Evolutionary conservation across 2,797 vertebrate genomes (phyloP).

Genomic region (Iguana delicatissima): DNA sequence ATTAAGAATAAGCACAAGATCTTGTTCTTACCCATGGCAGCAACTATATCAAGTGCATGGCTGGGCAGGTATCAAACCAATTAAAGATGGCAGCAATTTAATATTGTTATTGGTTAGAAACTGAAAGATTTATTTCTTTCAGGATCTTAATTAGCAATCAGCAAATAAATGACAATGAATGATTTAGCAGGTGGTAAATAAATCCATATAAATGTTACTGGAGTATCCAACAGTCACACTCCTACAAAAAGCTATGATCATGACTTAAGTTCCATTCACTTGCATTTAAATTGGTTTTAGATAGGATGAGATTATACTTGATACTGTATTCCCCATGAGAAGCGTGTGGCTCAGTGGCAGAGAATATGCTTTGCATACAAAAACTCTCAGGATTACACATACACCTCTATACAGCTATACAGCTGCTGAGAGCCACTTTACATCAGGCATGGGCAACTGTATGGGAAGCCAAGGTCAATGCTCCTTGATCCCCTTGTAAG

Average conservation of each 20-base stretch:
- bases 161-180: background rate
- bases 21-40: background rate
- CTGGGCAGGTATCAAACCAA: background rate
- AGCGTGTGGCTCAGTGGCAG: background rate
- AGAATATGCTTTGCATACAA: background rate
- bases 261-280: background rate
- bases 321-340: background rate
- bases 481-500: too few species aligned
- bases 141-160: background rate
- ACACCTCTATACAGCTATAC: background rate
- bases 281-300: background rate
- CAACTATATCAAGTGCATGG: background rate
- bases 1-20: background rate
- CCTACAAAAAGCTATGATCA: background rate
- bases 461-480: too few species aligned
- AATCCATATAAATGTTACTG: background rate
- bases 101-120: background rate
- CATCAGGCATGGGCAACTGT: too few species aligned
- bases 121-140: background rate
- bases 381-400: too few species aligned
- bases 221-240: background rate
- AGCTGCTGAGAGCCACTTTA: background rate
- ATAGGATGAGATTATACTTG: background rate
- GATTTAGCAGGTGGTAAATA: background rate
- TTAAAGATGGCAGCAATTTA: conserved; percentile 29